Base-by-base conservation (phyloP, 2,797 vertebrate genomes). In the Potorous gilbertii region DNA sequence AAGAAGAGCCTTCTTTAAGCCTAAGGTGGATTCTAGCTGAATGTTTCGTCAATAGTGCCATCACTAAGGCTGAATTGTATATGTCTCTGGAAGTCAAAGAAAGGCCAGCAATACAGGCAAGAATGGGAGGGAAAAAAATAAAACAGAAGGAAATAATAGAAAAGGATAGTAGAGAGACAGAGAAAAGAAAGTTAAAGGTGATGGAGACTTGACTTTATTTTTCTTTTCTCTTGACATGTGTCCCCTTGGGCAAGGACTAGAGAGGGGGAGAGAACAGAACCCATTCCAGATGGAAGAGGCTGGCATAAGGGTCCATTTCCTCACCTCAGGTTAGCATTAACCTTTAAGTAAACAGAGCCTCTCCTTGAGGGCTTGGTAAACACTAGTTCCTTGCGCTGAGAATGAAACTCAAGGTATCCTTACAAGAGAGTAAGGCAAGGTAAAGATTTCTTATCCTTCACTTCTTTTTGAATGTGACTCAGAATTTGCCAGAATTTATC, bases 261-360 rank as follows among this genome's bases (percentile, higher is more conserved):
- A 59, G 92, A 95, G 94, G 92, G 54, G 46, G n/a, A 40, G 28
- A n/a, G 16, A 21, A 91, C 50, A 81, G 55, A 96, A 92, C 93
- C 34, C 93, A n/a, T 52, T 12, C 1, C 0, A 24, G 56, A 16
- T 56, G 95, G 54, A 54, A 93, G 95, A 96, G 95, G 92, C 94
- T 87, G 81, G 40, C 59, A 54, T 95, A 91, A 81, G 95, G 92
- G 92, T 97, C 94, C 46, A 93, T 96, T 94, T 94, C 91, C 92
- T 94, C 56, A 94, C 91, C 90, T 90, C 57, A 14, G 74, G 95
- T 97, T 96, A 97, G 96, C 95, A 96, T 97, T 97, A 98, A 97
- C 96, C 92, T 96, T 94, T 96, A 95, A 96, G 97, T 97, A 96
- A 97, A 97, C 50, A 54, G 94, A 93, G 91, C 95, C 96, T 96